Base-by-base conservation (phyloP, 2,888 invertebrate genomes). In the Helleia helle region DNA sequence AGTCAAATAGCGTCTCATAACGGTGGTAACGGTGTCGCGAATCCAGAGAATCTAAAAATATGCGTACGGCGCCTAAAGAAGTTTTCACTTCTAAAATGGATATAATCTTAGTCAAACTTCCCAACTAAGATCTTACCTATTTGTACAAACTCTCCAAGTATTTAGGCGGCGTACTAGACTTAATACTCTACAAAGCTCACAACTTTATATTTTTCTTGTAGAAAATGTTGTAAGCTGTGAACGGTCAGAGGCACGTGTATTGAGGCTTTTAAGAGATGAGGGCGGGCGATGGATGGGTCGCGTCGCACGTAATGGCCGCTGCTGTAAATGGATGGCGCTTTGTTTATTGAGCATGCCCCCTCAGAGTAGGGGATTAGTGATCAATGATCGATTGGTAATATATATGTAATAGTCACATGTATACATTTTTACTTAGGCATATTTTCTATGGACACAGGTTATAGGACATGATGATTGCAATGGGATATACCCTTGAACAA, bases 251-350 rank as follows among this genome's bases (percentile, higher is more conserved):
- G 34, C 12, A 34, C 18, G 18, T 34, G 34, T 22, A 30, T 43
- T 30, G 41, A 47, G 38, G 55, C 56, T 54, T 53, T 56, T 52
- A 58, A 46, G 46, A 56, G 59, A 59, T 34, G 22, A 34, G 34
- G 4, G 45, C 43, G 41, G 46, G 31, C 45, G 53, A 58, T 54
- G 50, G 57, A 58, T 51, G 54, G 48, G 42, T 46, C 38, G 48
- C 38, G 52, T 48, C 52, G 46, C 39, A 28, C 42, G 49, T 54
- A 54, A 54, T 51, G 52, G 51, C 38, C 51, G 47, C 52, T 53
- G 51, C 47, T 27, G 45, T 31, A 40, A 51, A 56, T 52, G 52
- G 53, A 52, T 49, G 52, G 48, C 47, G 49, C 40, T 49, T 47
- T 42, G 47, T 49, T 48, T 50, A 49, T 44, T 42, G 34, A 46